Percentiles rank a stretch among this genome's conserved stretches.
Conservation (phyloP, 2,888 invertebrate genomes). For the Orgyia antiqua region DNA sequence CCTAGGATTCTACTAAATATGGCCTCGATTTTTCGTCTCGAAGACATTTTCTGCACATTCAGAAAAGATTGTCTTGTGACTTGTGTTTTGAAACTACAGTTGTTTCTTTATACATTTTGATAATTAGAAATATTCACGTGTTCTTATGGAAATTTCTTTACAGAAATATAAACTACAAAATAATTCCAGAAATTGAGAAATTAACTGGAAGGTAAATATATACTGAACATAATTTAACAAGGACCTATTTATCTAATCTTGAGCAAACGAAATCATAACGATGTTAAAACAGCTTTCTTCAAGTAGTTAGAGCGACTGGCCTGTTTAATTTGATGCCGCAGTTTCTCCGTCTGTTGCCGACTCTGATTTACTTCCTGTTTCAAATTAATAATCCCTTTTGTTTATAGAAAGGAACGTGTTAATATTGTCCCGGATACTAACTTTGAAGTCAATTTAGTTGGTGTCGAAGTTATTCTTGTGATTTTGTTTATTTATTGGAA, state of each 20-base stretch:
- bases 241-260: slow-evolving; percentile 59
- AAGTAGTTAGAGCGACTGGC: slow-evolving; percentile 36
- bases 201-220: too few relatives aligned
- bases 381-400: slow-evolving; percentile 59
- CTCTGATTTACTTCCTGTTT: slow-evolving; percentile 69
- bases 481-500: slow-evolving; percentile 8
- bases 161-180: too few relatives aligned
- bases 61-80: too few relatives aligned
- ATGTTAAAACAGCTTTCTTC: slow-evolving; percentile 32
- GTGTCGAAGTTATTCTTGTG: slow-evolving; percentile 17
- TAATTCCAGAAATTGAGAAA: too few relatives aligned
- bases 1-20: too few relatives aligned
- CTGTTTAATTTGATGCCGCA: slow-evolving; percentile 58
- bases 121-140: too few relatives aligned
- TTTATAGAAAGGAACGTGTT: slow-evolving; percentile 36
- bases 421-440: slow-evolving; percentile 22
- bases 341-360: slow-evolving; percentile 46
- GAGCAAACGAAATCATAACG: slow-evolving; percentile 47
- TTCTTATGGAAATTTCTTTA: too few relatives aligned
- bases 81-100: too few relatives aligned
- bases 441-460: slow-evolving; percentile 14
- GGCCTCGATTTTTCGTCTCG: too few relatives aligned
- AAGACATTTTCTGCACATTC: too few relatives aligned
- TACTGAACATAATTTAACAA: slow-evolving; percentile 42
- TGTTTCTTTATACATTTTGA: too few relatives aligned